phyloP scores from a whole-genome alignment of 1,140 invertebrate species.

The Macrotrachela quadricornifera region DNA sequence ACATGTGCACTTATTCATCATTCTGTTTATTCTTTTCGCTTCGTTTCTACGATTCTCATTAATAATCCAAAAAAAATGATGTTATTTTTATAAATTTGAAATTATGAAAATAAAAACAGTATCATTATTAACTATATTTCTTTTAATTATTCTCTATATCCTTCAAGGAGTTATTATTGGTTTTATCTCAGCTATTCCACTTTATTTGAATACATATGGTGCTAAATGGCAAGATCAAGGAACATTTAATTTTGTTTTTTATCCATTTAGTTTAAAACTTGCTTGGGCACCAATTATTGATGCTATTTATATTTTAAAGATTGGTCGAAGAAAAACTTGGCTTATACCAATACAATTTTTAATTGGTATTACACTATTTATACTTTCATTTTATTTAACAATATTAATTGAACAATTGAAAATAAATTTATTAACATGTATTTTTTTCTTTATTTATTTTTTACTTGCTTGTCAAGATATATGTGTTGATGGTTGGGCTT shows the following conservation, averaged over 20 bases:
- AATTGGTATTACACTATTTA: constrained; percentile 35
- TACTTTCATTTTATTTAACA: constrained; percentile 23
- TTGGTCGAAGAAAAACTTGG: constrained; percentile 91
- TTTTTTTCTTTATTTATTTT: constrained; percentile 80
- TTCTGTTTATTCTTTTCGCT: too few species aligned
- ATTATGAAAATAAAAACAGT: too few species aligned
- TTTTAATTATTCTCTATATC: constrained; percentile 65
- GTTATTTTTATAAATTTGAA: too few species aligned
- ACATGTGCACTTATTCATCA: too few species aligned
- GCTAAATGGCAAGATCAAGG: constrained; percentile 41
- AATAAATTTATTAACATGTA: constrained; percentile 17
- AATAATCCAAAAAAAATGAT: too few species aligned
- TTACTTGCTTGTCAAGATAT: constrained; percentile 96
- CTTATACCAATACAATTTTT: constrained; percentile 59
- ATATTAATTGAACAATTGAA: constrained; percentile 38
- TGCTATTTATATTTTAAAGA: constrained; percentile 52
- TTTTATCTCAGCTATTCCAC: constrained; percentile 69
- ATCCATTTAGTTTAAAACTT: constrained; percentile 84
- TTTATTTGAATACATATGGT: constrained; percentile 42
- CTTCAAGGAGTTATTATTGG: constrained; percentile 81
- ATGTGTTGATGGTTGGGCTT: constrained; percentile 84
- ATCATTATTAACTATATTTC: too few species aligned
- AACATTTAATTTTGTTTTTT: constrained; percentile 85
- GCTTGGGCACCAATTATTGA: constrained; percentile 96
- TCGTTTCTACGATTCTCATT: too few species aligned